Percentiles rank a stretch among this genome's conserved stretches.
Conservation (phyloP, 2,113 vertebrate genomes). For the Eudyptes chrysolophus region DNA sequence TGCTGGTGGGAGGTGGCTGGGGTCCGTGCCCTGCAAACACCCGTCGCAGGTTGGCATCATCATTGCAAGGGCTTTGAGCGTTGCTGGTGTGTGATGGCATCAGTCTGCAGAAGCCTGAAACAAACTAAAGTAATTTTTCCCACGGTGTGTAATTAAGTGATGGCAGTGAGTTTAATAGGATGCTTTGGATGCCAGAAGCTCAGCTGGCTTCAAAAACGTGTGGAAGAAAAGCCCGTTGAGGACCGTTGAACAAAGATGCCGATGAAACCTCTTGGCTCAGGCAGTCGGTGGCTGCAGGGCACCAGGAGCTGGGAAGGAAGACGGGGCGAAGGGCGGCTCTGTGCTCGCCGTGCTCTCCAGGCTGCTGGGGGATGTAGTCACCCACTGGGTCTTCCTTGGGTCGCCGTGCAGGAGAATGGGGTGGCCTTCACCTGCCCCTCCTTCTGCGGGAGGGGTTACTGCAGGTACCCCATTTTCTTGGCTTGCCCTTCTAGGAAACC, state of each 20-base stretch:
- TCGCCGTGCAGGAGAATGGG: not conserved
- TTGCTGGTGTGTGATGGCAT: not conserved
- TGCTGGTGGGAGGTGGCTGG: not conserved
- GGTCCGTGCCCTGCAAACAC: not conserved
- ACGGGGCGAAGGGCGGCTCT: not conserved
- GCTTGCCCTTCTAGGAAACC: not conserved
- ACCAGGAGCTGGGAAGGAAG: not conserved
- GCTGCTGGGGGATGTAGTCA: not conserved
- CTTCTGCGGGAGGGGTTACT: accelerated
- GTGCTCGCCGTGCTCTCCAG: not conserved
- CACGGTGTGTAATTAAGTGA: accelerated
- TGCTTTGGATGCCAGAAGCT: not conserved
- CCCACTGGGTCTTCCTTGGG: not conserved
- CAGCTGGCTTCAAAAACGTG: not conserved
- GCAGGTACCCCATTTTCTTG: not conserved
- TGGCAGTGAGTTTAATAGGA: not conserved
- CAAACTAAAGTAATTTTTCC: not conserved
- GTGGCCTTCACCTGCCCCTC: not conserved
- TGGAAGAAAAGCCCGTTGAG: accelerated
- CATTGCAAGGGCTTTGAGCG: not conserved
- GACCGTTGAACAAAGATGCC: not conserved
- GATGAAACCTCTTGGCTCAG: not conserved
- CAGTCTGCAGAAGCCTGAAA: not conserved
- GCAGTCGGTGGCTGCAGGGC: not conserved
- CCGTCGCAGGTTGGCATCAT: accelerated